A percentile compares a stretch with the other conserved stretches of the same genome.
These are phyloP conservation scores for Cydia strobilella DNA, from an alignment of 1,140 invertebrate genomes.

Conservation along the genomic window DNA sequence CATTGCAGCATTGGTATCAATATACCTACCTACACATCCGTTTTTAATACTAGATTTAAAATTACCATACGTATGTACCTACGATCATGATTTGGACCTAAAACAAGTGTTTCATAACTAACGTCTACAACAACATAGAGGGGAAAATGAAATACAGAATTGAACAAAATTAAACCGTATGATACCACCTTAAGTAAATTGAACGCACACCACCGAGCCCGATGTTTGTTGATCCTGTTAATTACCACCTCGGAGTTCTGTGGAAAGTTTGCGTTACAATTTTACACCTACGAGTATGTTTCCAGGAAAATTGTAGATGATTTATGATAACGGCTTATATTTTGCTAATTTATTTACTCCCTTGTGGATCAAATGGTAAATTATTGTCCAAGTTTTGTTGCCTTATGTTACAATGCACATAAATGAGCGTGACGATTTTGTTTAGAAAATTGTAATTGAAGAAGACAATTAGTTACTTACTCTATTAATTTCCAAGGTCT, in stretches of 20 bases:
- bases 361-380: constrained; percentile 23
- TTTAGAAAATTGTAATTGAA: neutral
- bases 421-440: neutral
- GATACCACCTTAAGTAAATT: constrained; percentile 24
- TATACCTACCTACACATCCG: too few species aligned
- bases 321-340: constrained; percentile 18
- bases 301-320: neutral
- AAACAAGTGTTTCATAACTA: neutral
- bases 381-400: constrained; percentile 16
- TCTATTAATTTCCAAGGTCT: neutral
- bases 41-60: too few species aligned
- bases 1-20: too few species aligned
- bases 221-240: constrained; percentile 39
- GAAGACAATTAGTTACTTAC: neutral
- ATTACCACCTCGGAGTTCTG: constrained; percentile 33
- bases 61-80: too few species aligned
- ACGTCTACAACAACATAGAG: neutral
- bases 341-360: constrained; percentile 14
- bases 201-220: constrained; percentile 10
- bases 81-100: too few species aligned
- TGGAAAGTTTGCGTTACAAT: constrained; percentile 32
- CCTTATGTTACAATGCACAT: neutral
- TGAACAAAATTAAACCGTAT: constrained; percentile 34
- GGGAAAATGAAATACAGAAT: constrained; percentile 12
- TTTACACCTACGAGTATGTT: constrained; percentile 30